phyloP scores from a whole-genome alignment of 2,888 invertebrate genomes.

The Apotomis capreana region DNA sequence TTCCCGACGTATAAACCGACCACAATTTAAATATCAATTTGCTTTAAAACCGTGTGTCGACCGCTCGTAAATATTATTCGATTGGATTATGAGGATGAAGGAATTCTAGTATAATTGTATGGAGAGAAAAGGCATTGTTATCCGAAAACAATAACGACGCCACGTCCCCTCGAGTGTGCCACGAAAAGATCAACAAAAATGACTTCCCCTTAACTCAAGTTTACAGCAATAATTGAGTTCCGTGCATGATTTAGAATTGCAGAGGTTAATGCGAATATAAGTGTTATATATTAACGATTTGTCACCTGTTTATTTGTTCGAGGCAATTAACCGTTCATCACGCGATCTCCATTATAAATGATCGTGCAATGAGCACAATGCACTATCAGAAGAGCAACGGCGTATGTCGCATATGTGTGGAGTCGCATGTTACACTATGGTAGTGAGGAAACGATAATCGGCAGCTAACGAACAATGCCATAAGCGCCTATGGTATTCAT shows the following conservation, averaged over 20 bases:
- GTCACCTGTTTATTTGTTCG: slow-evolving; percentile 44
- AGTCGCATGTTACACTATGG: background rate
- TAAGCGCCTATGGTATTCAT: slow-evolving; percentile 3
- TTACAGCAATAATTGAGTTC: background rate
- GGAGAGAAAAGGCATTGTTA: background rate
- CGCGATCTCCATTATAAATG: slow-evolving; percentile 45
- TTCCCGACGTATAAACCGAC: slow-evolving; percentile 60
- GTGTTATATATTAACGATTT: slow-evolving; percentile 43
- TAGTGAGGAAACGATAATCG: background rate
- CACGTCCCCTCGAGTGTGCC: background rate
- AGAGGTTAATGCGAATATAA: slow-evolving; percentile 30
- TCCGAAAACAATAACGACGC: slow-evolving; percentile 10
- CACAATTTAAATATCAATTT: slow-evolving; percentile 65
- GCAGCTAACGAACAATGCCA: slow-evolving; percentile 3
- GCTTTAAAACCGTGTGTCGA: slow-evolving; percentile 24
- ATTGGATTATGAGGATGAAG: slow-evolving; percentile 13
- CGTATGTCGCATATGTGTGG: background rate
- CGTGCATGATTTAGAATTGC: slow-evolving; percentile 12
- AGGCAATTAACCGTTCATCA: slow-evolving; percentile 44
- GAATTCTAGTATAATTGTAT: background rate
- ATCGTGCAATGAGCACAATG: slow-evolving; percentile 40
- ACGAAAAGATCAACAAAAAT: slow-evolving; percentile 10
- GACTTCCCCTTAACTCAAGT: slow-evolving; percentile 7
- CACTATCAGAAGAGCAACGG: background rate
- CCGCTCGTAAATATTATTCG: slow-evolving; percentile 15